Evolutionary conservation across 2,888 invertebrate species (phyloP).

Genomic region (Chrysolina oricalcia): DNA sequence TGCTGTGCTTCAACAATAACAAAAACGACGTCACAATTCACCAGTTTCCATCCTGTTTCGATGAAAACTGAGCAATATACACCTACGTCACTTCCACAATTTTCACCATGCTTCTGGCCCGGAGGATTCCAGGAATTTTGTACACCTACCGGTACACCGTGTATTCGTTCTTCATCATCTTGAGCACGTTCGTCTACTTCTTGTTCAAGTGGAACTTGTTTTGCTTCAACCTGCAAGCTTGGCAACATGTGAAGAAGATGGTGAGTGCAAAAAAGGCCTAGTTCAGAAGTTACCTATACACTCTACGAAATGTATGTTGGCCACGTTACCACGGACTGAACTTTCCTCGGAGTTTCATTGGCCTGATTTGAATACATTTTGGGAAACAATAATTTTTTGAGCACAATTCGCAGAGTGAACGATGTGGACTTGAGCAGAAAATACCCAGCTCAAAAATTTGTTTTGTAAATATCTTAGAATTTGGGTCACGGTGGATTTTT

Average conservation of each 20-base stretch:
- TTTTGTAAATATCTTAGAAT: too few species aligned
- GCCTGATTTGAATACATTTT: too few species aligned
- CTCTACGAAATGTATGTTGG: not conserved
- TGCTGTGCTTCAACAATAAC: not conserved
- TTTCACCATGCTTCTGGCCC: slow-evolving; percentile 54
- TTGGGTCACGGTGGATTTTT: too few species aligned
- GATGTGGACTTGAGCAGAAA: too few species aligned
- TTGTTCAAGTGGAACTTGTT: slow-evolving; percentile 76
- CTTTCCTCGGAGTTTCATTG: not conserved
- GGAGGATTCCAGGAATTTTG: slow-evolving; percentile 66
- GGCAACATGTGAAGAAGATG: slow-evolving; percentile 74
- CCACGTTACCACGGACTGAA: not conserved
- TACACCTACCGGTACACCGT: slow-evolving; percentile 65
- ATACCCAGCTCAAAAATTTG: too few species aligned
- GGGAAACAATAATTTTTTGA: too few species aligned
- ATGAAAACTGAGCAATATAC: not conserved
- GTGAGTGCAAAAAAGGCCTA: slow-evolving; percentile 69
- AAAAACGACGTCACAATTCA: not conserved
- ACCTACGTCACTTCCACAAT: not conserved
- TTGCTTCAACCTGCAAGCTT: slow-evolving; percentile 76
- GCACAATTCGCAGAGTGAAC: too few species aligned
- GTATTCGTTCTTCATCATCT: slow-evolving; percentile 66
- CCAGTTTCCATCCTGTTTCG: not conserved
- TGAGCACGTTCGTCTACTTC: slow-evolving; percentile 71
- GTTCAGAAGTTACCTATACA: not conserved